Evolutionary conservation across 1,140 invertebrate species (phyloP), one percentile per base, ranked within the genome.

Genomic region (Hesperophylax magnus): DNA sequence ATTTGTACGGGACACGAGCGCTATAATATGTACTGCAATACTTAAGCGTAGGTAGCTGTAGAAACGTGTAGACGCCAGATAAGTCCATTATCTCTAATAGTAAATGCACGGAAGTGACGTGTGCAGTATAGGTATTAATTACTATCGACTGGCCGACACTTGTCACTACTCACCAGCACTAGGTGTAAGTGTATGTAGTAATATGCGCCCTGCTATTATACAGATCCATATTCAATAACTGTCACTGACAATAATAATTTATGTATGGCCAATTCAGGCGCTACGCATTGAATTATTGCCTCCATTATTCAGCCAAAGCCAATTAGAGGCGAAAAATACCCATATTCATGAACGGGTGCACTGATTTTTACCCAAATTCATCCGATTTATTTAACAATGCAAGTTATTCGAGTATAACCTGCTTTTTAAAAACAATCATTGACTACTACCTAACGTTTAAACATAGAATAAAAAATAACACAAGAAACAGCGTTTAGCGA

Each of bases 51-150:
- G 53, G 14, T 58, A 58, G 56, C n/a, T 5, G 0, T 22, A 5
- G 20, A 11, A 22, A n/a, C 8, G 56, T 20, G n/a, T n/a, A 58
- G 56, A n/a, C 56, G 20, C n/a, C 20, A 22, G 20, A 58, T 58
- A 58, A 18, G 20, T 58, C 20, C 56, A 58, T 18, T 58, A 47
- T 47, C 39, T 18, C 9, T 58, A 58, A 47, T 20, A 47, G 67
- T 53, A n/a, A 71, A 71, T 71, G 31, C 39, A 52, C 65, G 52
- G 47, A 31, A 60, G 22, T 79, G 77, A 71, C 65, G 65, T 60
- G 53, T 53, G 77, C 77, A 69, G 56, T 72, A 27, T 67, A 24
- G 54, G 24, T 63, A 78, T 69, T 67, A 67, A 78, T 67, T 78
- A 69, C 77, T 58, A 31, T 67, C 52, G 47, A 53, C 61, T 69